Conservation (phyloP, 2,113 vertebrate genomes). For the Speoplatyrhinus poulsoni region DNA sequence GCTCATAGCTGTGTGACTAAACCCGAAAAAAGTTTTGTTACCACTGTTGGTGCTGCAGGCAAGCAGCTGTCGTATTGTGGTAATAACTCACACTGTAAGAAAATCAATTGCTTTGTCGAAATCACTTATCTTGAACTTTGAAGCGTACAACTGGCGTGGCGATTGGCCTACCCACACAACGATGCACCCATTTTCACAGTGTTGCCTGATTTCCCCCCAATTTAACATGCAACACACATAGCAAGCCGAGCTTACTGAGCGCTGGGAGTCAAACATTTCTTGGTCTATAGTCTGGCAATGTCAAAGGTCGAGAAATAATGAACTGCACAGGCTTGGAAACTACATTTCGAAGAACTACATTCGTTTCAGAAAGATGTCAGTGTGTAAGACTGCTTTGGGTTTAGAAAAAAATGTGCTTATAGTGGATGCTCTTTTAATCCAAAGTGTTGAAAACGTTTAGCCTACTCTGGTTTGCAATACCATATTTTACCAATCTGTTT, state of each 20-base stretch:
- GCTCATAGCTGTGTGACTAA: background rate
- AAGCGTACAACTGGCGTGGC: constrained; percentile 65
- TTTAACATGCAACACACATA: constrained; percentile 73
- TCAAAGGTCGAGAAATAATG: constrained; percentile 93
- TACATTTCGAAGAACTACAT: constrained; percentile 77
- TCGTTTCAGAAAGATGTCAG: constrained; percentile 19
- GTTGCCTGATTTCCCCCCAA: constrained; percentile 33
- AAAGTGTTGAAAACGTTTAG: background rate
- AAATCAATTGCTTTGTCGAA: background rate
- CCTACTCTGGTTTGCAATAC: background rate
- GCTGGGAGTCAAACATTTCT: constrained; percentile 76
- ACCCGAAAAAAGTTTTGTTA: background rate
- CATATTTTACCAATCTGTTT: constrained; percentile 46
- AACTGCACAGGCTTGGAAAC: constrained; percentile 91
- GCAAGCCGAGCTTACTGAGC: constrained; percentile 53
- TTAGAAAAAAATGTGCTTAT: constrained; percentile 32
- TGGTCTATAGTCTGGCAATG: constrained; percentile 84
- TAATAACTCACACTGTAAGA: background rate
- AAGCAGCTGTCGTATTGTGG: background rate
- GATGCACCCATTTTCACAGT: constrained; percentile 3
- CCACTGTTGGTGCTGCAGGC: background rate
- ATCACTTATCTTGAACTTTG: constrained; percentile 35
- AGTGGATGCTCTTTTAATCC: constrained; percentile 8
- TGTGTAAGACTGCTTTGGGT: background rate
- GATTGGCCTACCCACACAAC: constrained; percentile 35